Conservation (phyloP, 2,113 vertebrate species). For the Alectura lathami region DNA sequence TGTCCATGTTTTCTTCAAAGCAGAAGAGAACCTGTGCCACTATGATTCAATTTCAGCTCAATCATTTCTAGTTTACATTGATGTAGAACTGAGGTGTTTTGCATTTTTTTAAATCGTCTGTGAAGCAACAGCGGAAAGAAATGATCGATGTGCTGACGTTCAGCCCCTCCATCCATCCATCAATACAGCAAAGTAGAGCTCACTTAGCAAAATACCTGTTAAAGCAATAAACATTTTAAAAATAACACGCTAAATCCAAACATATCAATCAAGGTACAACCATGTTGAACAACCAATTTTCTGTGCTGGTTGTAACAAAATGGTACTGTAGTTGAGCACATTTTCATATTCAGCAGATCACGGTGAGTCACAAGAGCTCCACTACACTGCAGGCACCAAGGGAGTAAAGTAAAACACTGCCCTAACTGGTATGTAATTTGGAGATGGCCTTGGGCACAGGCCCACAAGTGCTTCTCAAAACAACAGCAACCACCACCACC, state of each 20-base stretch:
- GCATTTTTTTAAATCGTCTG: not conserved
- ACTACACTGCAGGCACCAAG: not conserved
- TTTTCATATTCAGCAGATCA: not conserved
- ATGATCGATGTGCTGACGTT: not conserved
- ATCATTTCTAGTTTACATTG: not conserved
- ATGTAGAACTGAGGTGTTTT: not conserved
- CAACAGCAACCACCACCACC: not conserved
- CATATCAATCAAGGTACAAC: not conserved
- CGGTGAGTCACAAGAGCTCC: not conserved
- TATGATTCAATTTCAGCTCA: not conserved
- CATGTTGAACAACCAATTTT: constrained; percentile 1
- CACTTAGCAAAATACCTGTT: constrained; percentile 6
- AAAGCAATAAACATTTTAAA: constrained; percentile 28
- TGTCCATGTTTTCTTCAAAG: not conserved
- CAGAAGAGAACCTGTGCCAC: not conserved
- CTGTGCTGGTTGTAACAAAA: not conserved
- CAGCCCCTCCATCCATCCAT: not conserved
- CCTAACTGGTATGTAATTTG: not conserved
- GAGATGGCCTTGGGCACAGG: not conserved
- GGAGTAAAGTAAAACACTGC: not conserved
- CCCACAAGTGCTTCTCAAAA: not conserved
- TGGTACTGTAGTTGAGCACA: not conserved
- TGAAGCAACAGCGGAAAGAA: not conserved
- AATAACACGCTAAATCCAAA: constrained; percentile 1
- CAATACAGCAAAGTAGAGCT: not conserved